Percentiles rank a stretch among this genome's conserved stretches.
Evolutionary conservation across 2,888 invertebrate genomes (phyloP).

Genomic region (Troglohyphantes excavatus): DNA sequence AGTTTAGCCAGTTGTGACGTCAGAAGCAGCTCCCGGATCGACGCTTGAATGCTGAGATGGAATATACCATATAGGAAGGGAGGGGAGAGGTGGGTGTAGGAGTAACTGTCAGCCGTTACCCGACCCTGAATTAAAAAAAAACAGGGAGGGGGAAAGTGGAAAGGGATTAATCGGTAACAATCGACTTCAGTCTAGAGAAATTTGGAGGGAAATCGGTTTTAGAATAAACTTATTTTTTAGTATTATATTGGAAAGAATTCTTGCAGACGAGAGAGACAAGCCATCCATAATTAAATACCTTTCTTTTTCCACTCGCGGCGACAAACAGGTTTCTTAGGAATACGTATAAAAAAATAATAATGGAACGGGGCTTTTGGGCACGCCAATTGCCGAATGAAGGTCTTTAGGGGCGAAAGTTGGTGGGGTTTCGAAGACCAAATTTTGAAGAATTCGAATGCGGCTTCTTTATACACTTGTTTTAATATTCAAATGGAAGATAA

Average conservation of each 20-base stretch:
- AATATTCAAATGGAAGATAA: no score
- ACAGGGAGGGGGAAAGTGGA: constrained; percentile 15
- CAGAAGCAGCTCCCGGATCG: constrained; percentile 77
- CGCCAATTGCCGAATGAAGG: constrained; percentile 45
- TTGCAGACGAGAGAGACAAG: not conserved
- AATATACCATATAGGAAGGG: constrained; percentile 73
- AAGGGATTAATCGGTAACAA: constrained; percentile 15
- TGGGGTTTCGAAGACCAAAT: no score
- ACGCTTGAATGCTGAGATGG: constrained; percentile 72
- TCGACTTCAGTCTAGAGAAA: not conserved
- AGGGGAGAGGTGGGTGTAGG: constrained; percentile 72
- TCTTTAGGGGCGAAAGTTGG: not conserved
- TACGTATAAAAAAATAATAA: constrained; percentile 21
- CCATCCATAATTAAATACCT: constrained; percentile 13
- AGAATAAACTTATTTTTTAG: not conserved
- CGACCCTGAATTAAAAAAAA: constrained; percentile 26
- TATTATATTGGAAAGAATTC: not conserved
- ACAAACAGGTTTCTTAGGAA: constrained; percentile 63
- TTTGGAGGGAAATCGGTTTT: not conserved
- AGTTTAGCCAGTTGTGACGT: constrained; percentile 72
- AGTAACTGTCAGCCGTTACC: constrained; percentile 54
- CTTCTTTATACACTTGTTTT: no score
- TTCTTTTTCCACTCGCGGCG: constrained; percentile 39
- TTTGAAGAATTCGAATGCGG: no score
- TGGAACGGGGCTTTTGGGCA: constrained; percentile 41